phyloP scores from a whole-genome alignment of 2,888 invertebrate species.

The Napeogenes inachia region DNA sequence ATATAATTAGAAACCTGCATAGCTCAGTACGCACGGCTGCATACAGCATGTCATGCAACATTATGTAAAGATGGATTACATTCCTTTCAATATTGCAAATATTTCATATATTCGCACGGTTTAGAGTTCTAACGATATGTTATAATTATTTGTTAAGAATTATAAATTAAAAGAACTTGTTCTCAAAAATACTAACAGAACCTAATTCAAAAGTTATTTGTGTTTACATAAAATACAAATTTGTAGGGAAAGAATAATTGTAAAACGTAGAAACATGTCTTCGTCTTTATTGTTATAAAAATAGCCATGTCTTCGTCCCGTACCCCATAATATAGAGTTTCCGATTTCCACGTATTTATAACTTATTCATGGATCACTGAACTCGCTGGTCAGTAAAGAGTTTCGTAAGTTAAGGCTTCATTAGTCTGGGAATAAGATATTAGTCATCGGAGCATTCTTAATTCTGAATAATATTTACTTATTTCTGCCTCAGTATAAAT shows the following conservation, averaged over 20 bases:
- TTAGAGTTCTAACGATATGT: no score
- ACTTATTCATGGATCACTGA: neutral
- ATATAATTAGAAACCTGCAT: constrained; percentile 21
- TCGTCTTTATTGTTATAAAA: neutral
- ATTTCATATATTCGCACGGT: no score
- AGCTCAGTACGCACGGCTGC: constrained; percentile 18
- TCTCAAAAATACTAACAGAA: no score
- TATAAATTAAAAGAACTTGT: no score
- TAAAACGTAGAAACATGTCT: neutral
- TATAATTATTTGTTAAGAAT: no score
- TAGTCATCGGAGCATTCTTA: neutral
- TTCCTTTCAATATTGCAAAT: neutral
- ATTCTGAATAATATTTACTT: neutral
- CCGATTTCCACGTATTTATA: constrained; percentile 4
- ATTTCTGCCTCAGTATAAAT: neutral
- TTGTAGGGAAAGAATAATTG: no score
- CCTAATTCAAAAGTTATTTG: no score
- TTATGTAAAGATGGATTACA: constrained; percentile 14
- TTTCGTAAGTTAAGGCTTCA: neutral
- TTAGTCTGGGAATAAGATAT: neutral
- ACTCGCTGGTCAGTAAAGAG: neutral
- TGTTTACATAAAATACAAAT: no score
- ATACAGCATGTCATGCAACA: constrained; percentile 9
- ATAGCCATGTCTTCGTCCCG: neutral
- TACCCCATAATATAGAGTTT: neutral